Percentiles rank a stretch among this genome's conserved stretches.
Evolutionary conservation across 2,888 invertebrate genomes (phyloP).

Genomic region (Aphrophora alni): DNA sequence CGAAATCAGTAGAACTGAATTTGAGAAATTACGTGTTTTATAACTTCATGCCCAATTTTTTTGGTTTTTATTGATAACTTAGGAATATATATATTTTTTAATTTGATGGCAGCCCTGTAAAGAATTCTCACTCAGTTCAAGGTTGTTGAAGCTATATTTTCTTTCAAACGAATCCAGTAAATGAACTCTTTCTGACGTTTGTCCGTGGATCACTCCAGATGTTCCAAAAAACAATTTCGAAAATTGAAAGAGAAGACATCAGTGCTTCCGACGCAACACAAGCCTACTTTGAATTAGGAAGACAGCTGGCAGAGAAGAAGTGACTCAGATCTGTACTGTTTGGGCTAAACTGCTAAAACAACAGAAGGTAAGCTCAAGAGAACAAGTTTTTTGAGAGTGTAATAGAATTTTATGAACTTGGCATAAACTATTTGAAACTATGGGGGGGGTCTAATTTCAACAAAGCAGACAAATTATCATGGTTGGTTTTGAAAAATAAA

Average conservation of each 20-base stretch:
- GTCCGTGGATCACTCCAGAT: constrained; percentile 40
- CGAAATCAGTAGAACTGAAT: too few species aligned
- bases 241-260: not conserved
- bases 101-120: too few species aligned
- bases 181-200: constrained; percentile 50
- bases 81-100: too few species aligned
- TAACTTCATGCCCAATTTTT: too few species aligned
- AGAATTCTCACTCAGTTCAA: too few species aligned
- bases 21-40: too few species aligned
- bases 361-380: not conserved
- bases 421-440: not conserved
- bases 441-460: not conserved
- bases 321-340: constrained; percentile 3
- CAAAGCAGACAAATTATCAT: not conserved
- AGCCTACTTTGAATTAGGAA: not conserved
- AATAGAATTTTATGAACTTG: not conserved
- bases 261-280: not conserved
- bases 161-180: too few species aligned
- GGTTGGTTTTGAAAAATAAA: not conserved
- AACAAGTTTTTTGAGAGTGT: constrained; percentile 9
- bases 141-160: too few species aligned
- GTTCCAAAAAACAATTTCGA: not conserved
- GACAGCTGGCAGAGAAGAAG: not conserved
- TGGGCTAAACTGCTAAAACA: not conserved
- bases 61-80: too few species aligned